phyloP scores from a whole-genome alignment of 1,140 invertebrate genomes.

The Achatina immaculata region DNA sequence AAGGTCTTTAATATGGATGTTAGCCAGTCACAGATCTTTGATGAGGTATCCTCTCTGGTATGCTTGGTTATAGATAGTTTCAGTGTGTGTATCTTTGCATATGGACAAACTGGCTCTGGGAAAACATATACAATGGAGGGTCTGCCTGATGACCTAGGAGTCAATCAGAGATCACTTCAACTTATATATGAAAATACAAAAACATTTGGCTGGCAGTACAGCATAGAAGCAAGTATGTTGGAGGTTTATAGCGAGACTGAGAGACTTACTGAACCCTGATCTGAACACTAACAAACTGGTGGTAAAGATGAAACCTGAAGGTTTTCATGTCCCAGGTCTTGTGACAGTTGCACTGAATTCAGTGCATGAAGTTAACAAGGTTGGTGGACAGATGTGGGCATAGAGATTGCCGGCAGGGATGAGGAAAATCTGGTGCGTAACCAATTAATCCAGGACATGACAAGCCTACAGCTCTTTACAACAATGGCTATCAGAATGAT shows the following conservation, averaged over 20 bases:
- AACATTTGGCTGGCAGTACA: slow-evolving; percentile 57
- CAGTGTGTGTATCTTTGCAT: slow-evolving; percentile 76
- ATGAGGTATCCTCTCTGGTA: slow-evolving; percentile 63
- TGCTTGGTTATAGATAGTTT: slow-evolving; percentile 68
- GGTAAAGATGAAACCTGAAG: slow-evolving; percentile 81
- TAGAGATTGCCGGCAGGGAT: no score
- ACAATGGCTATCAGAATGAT: no score
- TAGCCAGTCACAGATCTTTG: slow-evolving; percentile 65
- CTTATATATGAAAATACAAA: slow-evolving; percentile 66
- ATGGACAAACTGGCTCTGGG: slow-evolving; percentile 84
- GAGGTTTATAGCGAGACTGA: slow-evolving; percentile 72
- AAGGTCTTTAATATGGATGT: slow-evolving; percentile 58
- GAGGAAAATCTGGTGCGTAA: no score
- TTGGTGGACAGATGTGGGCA: no score
- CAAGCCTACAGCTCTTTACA: no score
- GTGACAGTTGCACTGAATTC: slow-evolving; percentile 81
- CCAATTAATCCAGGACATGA: no score
- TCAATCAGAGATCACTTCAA: slow-evolving; percentile 70
- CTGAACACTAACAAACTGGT: slow-evolving; percentile 77
- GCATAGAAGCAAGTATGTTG: slow-evolving; percentile 61
- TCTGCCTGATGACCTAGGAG: slow-evolving; percentile 67
- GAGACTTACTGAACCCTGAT: slow-evolving; percentile 90
- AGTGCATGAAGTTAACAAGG: slow-evolving; percentile 82
- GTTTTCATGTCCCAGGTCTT: slow-evolving; percentile 82
- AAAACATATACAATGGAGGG: slow-evolving; percentile 84